A percentile compares a stretch with the other conserved stretches of the same genome.
Conservation (phyloP, 1,140 invertebrate species). For the Leptinotarsa lineolata region DNA sequence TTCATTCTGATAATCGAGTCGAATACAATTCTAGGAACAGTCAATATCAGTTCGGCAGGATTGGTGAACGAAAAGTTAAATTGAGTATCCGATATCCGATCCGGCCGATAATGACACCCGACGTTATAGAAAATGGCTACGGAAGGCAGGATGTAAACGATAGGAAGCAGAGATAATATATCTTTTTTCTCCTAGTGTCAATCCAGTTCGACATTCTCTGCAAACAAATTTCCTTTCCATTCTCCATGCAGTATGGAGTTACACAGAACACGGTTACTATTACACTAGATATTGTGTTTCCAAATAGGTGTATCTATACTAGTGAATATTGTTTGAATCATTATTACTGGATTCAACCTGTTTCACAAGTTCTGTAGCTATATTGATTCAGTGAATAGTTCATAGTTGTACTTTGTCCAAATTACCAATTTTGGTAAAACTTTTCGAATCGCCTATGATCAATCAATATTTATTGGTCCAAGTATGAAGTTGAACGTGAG, state of each 20-base stretch:
- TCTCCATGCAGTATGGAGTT: background rate
- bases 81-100: slow-evolving; percentile 3
- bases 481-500: too few relatives aligned
- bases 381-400: too few relatives aligned
- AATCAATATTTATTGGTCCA: too few relatives aligned
- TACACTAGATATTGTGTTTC: background rate
- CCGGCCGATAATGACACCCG: background rate
- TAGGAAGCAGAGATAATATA: background rate
- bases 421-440: too few relatives aligned
- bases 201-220: background rate
- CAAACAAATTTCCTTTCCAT: background rate
- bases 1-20: too few relatives aligned
- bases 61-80: background rate
- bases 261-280: background rate
- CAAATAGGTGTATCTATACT: too few relatives aligned
- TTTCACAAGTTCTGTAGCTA: too few relatives aligned
- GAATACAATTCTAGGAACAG: too few relatives aligned
- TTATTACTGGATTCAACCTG: too few relatives aligned
- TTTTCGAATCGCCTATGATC: too few relatives aligned
- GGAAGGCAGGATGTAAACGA: background rate
- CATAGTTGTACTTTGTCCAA: too few relatives aligned
- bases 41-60: background rate
- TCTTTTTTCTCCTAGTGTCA: background rate
- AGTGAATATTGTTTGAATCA: too few relatives aligned
- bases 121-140: background rate